phyloP scores from a whole-genome alignment of 2,797 vertebrate genomes.

The Mormyrops attenuatus region DNA sequence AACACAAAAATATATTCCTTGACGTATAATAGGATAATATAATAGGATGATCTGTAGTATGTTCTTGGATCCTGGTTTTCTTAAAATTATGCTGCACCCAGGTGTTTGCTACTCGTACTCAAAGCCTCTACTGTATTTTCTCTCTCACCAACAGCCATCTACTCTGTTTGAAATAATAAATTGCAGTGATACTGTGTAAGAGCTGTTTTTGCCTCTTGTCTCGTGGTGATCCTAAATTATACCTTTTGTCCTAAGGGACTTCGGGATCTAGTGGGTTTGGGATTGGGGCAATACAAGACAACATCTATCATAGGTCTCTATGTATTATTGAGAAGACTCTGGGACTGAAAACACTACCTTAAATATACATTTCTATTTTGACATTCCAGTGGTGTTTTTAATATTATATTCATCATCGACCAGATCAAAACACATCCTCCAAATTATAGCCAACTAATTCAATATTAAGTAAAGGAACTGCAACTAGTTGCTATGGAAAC shows the following conservation, averaged over 20 bases:
- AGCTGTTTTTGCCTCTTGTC: neutral
- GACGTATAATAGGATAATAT: neutral
- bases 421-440: neutral
- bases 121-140: neutral
- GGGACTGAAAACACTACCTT: neutral
- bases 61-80: neutral
- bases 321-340: neutral
- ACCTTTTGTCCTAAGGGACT: neutral
- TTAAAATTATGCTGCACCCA: neutral
- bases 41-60: neutral
- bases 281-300: neutral
- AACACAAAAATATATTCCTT: neutral
- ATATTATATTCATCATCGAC: neutral
- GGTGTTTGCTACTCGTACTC: neutral
- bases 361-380: neutral
- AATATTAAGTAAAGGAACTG: neutral
- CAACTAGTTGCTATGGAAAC: neutral
- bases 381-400: neutral
- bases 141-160: neutral
- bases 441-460: neutral
- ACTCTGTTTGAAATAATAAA: neutral
- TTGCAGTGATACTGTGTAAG: neutral
- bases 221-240: constrained; percentile 1
- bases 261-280: neutral
- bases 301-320: neutral